Percentiles rank a stretch among this genome's conserved stretches.
phyloP scores from a whole-genome alignment of 2,888 invertebrate genomes.

The Zaprionus bogoriensis region DNA sequence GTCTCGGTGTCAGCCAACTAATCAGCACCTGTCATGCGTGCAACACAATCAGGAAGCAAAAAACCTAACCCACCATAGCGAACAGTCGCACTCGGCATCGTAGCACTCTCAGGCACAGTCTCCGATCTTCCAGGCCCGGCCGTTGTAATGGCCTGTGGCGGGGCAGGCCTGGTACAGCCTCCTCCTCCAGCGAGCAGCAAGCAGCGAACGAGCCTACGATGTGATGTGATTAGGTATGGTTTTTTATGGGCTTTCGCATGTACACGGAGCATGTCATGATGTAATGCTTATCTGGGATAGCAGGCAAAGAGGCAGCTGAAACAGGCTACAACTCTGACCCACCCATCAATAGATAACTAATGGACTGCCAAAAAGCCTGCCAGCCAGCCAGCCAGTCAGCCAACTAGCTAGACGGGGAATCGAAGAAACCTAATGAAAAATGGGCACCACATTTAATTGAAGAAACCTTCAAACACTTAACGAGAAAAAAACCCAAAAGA shows the following conservation, averaged over 20 bases:
- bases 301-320: constrained; percentile 27
- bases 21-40: constrained; percentile 72
- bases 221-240: constrained; percentile 45
- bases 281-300: constrained; percentile 46
- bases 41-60: constrained; percentile 71
- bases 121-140: background rate
- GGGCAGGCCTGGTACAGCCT: too few species aligned
- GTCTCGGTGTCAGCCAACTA: constrained; percentile 58
- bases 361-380: constrained; percentile 28
- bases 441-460: too few species aligned
- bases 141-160: too few species aligned
- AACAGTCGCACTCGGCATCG: background rate
- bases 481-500: too few species aligned
- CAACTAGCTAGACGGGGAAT: too few species aligned
- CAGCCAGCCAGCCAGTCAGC: too few species aligned
- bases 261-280: constrained; percentile 38
- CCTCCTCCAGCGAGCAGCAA: constrained; percentile 17
- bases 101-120: background rate
- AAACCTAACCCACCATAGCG: constrained; percentile 39
- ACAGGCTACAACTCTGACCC: constrained; percentile 20
- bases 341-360: constrained; percentile 50
- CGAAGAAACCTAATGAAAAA: too few species aligned
- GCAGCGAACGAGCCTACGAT: constrained; percentile 37
- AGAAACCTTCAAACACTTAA: too few species aligned
- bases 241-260: constrained; percentile 41